Base-by-base conservation (phyloP, 2,797 vertebrate species). In the Potorous gilbertii region DNA sequence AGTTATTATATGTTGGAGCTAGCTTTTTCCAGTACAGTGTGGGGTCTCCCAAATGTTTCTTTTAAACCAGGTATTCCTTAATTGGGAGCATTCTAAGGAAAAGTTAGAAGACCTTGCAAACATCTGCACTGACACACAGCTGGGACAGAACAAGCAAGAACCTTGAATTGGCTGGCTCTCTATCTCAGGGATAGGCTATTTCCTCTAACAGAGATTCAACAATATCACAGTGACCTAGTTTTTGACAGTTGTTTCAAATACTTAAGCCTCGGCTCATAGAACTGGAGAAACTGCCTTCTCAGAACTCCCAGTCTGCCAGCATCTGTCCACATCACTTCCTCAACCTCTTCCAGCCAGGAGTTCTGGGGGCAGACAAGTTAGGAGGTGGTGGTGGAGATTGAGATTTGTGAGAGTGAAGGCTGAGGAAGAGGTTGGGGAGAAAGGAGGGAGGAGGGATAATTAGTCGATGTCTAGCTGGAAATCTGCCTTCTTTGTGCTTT, bases 141-240 rank as follows among this genome's bases (percentile, higher is more conserved):
- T 92, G 28, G 87, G 54, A 91, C 4, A 66, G 91, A 52, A 52
- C n/a, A 56, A 34, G 52, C 3, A 90, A 55, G 90, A 31, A 55
- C 90, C 90, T 90, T 29, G 10, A 90, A n/a, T 14, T 50, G 40
- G 74, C 74, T 87, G 34, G 40, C 87, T 12, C 90, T 81, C 94
- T 18, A n/a, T 46, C 62, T 94, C 34, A 0, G 40, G 81, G 92
- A 96, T 55, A 9, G 91, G 34, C 57, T 0, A 40, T 5, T 55
- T 56, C 46, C 96, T 87, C 93, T 74, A 5, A 66, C 31, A 5
- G 91, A 59, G 34, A 81, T 28, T 54, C 92, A 0, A 56, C 16
- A 56, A 52, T 11, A 92, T n/a, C 95, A 93, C 90, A 96, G 96
- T 92, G 96, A 96, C 97, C 97, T 92, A 90, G 34, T 95, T 97